Percentiles rank a stretch among this genome's conserved stretches.
phyloP scores from a whole-genome alignment of 1,140 invertebrate species.

The Acromyrmex echinatior region DNA sequence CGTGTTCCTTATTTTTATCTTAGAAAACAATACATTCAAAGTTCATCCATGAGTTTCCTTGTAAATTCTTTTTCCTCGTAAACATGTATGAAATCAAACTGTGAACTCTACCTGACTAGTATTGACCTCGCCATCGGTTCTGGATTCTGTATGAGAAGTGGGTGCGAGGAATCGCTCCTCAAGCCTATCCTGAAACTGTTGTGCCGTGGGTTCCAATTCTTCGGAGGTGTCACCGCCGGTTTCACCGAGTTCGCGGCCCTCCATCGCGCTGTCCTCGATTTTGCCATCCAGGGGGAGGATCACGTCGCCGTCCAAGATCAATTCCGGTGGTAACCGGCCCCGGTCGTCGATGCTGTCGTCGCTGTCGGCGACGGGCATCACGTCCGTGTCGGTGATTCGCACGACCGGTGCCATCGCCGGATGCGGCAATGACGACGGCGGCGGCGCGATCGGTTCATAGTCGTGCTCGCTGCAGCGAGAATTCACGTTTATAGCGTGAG shows the following conservation, averaged over 20 bases:
- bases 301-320: slow-evolving; percentile 84
- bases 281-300: slow-evolving; percentile 84
- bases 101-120: slow-evolving; percentile 87
- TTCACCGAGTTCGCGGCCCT: slow-evolving; percentile 82
- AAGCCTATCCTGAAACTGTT: slow-evolving; percentile 87
- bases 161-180: slow-evolving; percentile 87
- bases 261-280: slow-evolving; percentile 85
- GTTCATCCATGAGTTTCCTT: too few relatives aligned
- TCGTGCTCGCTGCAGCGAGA: slow-evolving; percentile 92
- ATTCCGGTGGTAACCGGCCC: slow-evolving; percentile 77
- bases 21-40: too few relatives aligned
- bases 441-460: slow-evolving; percentile 92
- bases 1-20: too few relatives aligned
- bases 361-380: slow-evolving; percentile 85
- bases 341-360: slow-evolving; percentile 85
- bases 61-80: not conserved
- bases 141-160: slow-evolving; percentile 87
- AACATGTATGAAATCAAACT: not conserved
- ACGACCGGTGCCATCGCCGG: slow-evolving; percentile 84
- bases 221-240: slow-evolving; percentile 81
- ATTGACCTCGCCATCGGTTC: slow-evolving; percentile 89
- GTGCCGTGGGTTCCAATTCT: slow-evolving; percentile 80
- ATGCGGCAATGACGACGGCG: slow-evolving; percentile 83
- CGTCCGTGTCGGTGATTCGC: slow-evolving; percentile 85
- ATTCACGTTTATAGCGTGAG: slow-evolving; percentile 59